Evolutionary conservation across 1,140 invertebrate genomes (phyloP).

Genomic region (Oedothorax gibbosus): DNA sequence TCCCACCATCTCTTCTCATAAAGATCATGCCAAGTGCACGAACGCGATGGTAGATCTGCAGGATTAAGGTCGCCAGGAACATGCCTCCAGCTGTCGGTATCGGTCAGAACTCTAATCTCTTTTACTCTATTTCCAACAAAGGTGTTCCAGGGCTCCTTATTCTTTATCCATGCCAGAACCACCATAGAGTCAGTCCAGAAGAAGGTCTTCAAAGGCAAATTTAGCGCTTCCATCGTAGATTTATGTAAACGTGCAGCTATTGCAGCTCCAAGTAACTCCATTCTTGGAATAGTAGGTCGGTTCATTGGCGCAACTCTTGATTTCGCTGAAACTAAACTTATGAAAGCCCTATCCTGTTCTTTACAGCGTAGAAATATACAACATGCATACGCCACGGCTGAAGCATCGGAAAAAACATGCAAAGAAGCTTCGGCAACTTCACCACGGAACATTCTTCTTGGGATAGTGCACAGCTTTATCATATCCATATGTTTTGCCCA

Average conservation of each 20-base stretch:
- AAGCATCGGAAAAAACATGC: constrained; percentile 25
- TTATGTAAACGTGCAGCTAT: not conserved
- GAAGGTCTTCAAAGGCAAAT: constrained; percentile 7
- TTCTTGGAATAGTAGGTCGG: not conserved
- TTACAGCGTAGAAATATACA: constrained; percentile 26
- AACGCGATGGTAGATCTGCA: not conserved
- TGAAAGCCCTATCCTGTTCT: not conserved
- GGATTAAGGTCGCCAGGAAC: constrained; percentile 8
- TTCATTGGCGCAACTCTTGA: constrained; percentile 12
- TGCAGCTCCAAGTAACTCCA: not conserved
- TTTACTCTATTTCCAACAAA: constrained; percentile 17
- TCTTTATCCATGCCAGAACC: constrained; percentile 12
- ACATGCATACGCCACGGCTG: not conserved
- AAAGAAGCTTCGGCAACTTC: not conserved
- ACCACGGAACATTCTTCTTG: constrained; percentile 9
- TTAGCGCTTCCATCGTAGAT: not conserved
- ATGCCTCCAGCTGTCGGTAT: constrained; percentile 5
- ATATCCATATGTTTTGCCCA: constrained; percentile 3
- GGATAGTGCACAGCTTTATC: not conserved
- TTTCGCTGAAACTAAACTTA: not conserved
- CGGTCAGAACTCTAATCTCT: not conserved
- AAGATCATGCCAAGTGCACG: constrained; percentile 19
- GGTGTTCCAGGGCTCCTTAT: constrained; percentile 8
- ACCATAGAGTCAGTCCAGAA: constrained; percentile 31
- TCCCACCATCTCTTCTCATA: constrained; percentile 10